These are phyloP conservation scores for Microhierax caerulescens DNA, from an alignment of 2,797 vertebrate species.

Conservation along the genomic window DNA sequence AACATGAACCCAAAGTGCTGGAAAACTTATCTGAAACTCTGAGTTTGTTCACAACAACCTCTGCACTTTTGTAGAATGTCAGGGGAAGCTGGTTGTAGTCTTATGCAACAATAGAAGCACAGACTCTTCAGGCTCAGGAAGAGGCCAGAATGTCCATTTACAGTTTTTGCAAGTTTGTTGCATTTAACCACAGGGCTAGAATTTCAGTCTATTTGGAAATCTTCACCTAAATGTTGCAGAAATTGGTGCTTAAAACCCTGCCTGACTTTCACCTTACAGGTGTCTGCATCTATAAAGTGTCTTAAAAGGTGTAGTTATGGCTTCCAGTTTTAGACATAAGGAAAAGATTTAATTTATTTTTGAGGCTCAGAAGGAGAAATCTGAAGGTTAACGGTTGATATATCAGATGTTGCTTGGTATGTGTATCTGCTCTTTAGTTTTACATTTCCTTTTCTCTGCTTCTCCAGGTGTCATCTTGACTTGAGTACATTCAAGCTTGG, in stretches of 20 bases:
- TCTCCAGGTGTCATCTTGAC: constrained; percentile 54
- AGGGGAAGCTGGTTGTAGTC: background rate
- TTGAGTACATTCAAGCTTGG: constrained; percentile 25
- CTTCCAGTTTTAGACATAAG: background rate
- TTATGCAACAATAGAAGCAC: background rate
- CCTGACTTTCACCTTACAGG: background rate
- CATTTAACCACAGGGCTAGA: background rate
- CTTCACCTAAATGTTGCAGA: background rate
- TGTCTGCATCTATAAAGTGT: background rate
- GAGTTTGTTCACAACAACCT: background rate
- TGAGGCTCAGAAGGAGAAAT: constrained; percentile 13
- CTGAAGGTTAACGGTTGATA: constrained; percentile 19
- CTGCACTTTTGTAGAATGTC: background rate
- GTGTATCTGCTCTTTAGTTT: constrained; percentile 32
- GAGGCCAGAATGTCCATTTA: background rate
- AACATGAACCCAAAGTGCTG: background rate
- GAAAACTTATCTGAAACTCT: background rate
- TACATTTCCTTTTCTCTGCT: constrained; percentile 28
- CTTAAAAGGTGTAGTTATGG: background rate
- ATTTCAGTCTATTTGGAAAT: background rate
- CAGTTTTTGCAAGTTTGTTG: background rate
- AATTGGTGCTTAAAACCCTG: background rate
- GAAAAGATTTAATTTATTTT: background rate
- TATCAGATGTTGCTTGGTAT: background rate
- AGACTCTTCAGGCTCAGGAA: background rate